These are phyloP conservation scores for Hoplias malabaricus DNA, from an alignment of 2,113 vertebrate species.

Conservation along the genomic window DNA sequence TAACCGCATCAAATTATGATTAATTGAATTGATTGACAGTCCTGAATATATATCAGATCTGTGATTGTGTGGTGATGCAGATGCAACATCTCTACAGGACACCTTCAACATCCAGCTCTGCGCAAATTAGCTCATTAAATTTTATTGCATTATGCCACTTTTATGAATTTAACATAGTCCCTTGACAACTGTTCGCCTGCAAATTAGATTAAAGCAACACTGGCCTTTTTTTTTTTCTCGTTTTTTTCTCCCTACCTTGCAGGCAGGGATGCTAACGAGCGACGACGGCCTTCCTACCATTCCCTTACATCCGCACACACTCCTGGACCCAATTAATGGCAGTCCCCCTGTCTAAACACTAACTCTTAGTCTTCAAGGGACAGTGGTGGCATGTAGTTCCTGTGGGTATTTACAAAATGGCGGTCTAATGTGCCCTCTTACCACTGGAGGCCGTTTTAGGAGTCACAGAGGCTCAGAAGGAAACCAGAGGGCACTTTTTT, in stretches of 20 bases:
- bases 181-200: constrained; percentile 84
- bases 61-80: neutral
- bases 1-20: too few species aligned
- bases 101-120: constrained; percentile 55
- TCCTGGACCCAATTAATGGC: constrained; percentile 49
- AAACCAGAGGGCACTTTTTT: neutral
- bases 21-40: too few species aligned
- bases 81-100: constrained; percentile 40
- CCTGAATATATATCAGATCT: neutral
- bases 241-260: constrained; percentile 73
- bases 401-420: neutral
- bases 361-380: constrained; percentile 22
- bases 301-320: constrained; percentile 47
- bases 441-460: constrained; percentile 17
- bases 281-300: constrained; percentile 44
- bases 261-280: constrained; percentile 61
- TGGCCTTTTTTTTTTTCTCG: constrained; percentile 79
- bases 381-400: constrained; percentile 1
- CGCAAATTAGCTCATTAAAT: constrained; percentile 89
- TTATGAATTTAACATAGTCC: constrained; percentile 88
- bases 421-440: neutral
- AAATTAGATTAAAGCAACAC: constrained; percentile 91
- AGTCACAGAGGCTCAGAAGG: neutral
- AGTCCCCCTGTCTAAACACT: constrained; percentile 4
- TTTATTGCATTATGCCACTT: constrained; percentile 85